Percentiles rank a stretch among this genome's conserved stretches.
Evolutionary conservation across 2,888 invertebrate genomes (phyloP).

Genomic region (Drosophila paramelanica): DNA sequence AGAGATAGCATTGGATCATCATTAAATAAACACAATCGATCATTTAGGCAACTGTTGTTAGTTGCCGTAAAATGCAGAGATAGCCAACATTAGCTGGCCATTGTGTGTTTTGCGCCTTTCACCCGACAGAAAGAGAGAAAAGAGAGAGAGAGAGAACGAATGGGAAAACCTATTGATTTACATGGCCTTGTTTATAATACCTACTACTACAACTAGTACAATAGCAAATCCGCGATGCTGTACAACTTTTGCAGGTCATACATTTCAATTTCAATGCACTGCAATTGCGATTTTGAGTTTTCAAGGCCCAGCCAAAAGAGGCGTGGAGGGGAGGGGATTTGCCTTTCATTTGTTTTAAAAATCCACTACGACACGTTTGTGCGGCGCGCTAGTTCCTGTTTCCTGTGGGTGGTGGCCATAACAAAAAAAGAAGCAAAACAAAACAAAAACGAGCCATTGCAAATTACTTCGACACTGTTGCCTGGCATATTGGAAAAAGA

Average conservation of each 20-base stretch:
- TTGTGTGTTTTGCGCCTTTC: slow-evolving; percentile 29
- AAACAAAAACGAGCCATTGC: slow-evolving; percentile 39
- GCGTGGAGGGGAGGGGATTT: slow-evolving; percentile 14
- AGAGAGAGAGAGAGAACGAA: background rate
- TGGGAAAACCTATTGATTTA: slow-evolving; percentile 57
- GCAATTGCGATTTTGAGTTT: slow-evolving; percentile 22
- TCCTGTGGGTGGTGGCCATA: slow-evolving; percentile 25
- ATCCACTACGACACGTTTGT: slow-evolving; percentile 32
- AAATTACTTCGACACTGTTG: slow-evolving; percentile 63
- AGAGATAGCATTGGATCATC: slow-evolving; percentile 20
- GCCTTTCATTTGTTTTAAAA: slow-evolving; percentile 51
- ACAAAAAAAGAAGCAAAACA: background rate
- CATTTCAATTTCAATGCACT: slow-evolving; percentile 65
- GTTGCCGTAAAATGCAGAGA: slow-evolving; percentile 6
- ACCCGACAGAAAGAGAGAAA: background rate
- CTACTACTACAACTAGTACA: slow-evolving; percentile 30
- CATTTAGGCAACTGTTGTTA: slow-evolving; percentile 29
- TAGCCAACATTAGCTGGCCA: slow-evolving; percentile 37
- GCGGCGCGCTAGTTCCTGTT: slow-evolving; percentile 24
- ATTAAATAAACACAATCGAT: slow-evolving; percentile 40
- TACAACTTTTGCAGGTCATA: slow-evolving; percentile 50
- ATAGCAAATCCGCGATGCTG: slow-evolving; percentile 61
- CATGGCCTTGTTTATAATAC: slow-evolving; percentile 61
- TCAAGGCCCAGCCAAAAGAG: slow-evolving; percentile 16
- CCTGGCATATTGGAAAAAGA: slow-evolving; percentile 8